A percentile compares a stretch with the other conserved stretches of the same genome.
Conservation (phyloP, 2,113 vertebrate genomes). For the Patagioenas fasciata region DNA sequence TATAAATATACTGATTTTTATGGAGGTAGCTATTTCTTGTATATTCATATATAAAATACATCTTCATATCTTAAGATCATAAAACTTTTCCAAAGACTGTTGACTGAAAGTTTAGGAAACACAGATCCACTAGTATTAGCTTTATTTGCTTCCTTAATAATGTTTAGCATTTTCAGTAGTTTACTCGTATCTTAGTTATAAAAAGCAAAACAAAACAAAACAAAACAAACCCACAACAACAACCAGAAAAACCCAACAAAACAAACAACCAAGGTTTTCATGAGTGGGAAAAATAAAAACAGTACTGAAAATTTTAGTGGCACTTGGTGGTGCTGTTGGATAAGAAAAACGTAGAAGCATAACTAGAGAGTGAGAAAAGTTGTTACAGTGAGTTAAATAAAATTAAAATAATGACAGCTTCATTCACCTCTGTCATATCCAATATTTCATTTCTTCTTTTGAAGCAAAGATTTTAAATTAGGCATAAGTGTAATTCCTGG, state of each 20-base stretch:
- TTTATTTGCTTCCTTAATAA: neutral
- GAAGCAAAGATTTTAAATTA: constrained; percentile 73
- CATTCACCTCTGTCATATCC: constrained; percentile 80
- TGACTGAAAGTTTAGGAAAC: neutral
- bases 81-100: neutral
- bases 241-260: no score
- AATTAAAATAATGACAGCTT: constrained; percentile 83
- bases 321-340: constrained; percentile 88
- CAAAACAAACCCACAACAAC: neutral
- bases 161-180: neutral
- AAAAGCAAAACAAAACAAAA: neutral
- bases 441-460: constrained; percentile 75
- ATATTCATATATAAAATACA: neutral
- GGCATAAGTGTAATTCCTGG: constrained; percentile 40
- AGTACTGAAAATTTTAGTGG: neutral
- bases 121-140: neutral
- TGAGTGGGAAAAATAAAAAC: neutral
- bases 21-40: neutral
- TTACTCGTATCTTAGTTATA: neutral
- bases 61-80: neutral
- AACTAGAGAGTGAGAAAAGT: constrained; percentile 62
- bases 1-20: neutral
- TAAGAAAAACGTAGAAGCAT: constrained; percentile 41
- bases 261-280: neutral
- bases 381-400: constrained; percentile 82